These are phyloP conservation scores for Pteruthius melanotis DNA, from an alignment of 2,113 vertebrate species.

Conservation along the genomic window DNA sequence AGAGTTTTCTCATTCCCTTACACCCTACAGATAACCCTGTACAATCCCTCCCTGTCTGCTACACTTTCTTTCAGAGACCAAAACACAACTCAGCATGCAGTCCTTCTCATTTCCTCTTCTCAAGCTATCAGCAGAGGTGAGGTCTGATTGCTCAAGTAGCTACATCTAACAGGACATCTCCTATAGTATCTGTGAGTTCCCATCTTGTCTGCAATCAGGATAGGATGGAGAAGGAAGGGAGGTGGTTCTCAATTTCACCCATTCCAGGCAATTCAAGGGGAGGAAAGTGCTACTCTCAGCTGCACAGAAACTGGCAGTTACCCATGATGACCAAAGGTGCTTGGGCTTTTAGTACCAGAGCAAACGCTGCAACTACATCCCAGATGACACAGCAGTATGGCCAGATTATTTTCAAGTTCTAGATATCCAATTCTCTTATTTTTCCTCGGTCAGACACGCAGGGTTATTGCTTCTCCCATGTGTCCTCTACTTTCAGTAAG, in stretches of 20 bases:
- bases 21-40: neutral
- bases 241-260: neutral
- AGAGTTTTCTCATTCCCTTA: neutral
- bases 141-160: neutral
- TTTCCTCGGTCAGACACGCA: neutral
- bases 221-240: neutral
- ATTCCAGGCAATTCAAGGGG: neutral
- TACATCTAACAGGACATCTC: neutral
- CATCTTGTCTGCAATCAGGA: neutral
- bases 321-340: neutral
- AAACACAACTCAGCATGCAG: neutral
- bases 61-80: neutral
- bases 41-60: neutral
- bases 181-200: neutral
- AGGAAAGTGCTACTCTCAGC: neutral
- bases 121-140: neutral
- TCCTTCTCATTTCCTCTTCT: neutral
- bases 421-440: neutral
- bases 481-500: neutral
- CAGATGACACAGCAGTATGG: neutral
- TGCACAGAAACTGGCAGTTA: neutral
- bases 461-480: neutral
- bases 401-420: neutral
- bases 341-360: neutral
- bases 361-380: rapidly evolving